These are phyloP conservation scores for Mionectes macconnelli DNA, from an alignment of 2,113 vertebrate genomes.

Conservation along the genomic window DNA sequence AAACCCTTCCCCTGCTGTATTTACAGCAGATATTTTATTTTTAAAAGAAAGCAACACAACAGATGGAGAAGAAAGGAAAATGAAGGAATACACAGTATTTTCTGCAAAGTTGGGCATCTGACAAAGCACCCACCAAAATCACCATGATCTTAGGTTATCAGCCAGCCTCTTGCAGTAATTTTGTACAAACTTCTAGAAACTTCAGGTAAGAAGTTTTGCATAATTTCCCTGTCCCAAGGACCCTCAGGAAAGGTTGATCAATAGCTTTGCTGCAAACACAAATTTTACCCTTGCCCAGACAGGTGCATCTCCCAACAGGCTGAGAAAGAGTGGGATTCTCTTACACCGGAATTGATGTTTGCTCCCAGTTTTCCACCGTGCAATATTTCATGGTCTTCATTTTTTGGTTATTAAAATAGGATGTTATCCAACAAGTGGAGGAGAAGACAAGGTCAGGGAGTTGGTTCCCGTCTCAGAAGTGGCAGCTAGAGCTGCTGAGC, in stretches of 20 bases:
- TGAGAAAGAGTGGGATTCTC: not conserved
- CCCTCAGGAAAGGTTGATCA: not conserved
- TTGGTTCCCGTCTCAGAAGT: conserved; percentile 4
- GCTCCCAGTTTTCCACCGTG: not conserved
- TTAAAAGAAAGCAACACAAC: not conserved
- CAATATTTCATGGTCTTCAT: not conserved
- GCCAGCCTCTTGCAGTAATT: not conserved
- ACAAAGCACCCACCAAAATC: not conserved
- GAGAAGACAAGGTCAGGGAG: conserved; percentile 36
- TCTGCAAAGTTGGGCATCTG: not conserved
- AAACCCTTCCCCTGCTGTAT: not conserved
- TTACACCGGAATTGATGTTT: not conserved
- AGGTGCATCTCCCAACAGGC: not conserved
- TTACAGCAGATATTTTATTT: not conserved
- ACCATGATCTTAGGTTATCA: not conserved
- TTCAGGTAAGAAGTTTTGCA: not conserved
- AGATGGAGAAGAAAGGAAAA: not conserved
- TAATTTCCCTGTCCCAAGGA: not conserved
- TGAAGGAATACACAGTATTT: not conserved
- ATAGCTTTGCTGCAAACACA: not conserved
- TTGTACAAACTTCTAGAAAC: not conserved
- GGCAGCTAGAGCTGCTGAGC: conserved; percentile 37
- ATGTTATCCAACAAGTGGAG: conserved; percentile 32
- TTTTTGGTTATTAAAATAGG: conserved; percentile 43
- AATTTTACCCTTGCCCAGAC: not conserved